These are phyloP conservation scores for Electrona antarctica DNA, from an alignment of 2,113 vertebrate genomes.

Conservation along the genomic window DNA sequence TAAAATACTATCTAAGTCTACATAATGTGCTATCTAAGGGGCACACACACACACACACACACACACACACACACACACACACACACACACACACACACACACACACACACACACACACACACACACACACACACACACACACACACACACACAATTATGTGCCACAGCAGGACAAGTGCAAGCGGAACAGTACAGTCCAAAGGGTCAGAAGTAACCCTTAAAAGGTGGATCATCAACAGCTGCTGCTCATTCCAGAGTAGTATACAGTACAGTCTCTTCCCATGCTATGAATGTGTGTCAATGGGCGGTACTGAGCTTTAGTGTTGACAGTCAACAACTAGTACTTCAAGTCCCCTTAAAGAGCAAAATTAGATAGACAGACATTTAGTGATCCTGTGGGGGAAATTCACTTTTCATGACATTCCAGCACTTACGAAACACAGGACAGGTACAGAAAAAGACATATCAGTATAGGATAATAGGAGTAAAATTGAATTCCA, in stretches of 20 bases:
- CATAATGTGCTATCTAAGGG: too few species aligned
- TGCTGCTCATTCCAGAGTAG: neutral
- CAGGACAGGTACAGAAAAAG: too few species aligned
- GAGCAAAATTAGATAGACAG: neutral
- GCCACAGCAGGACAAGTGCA: slow-evolving; percentile 15
- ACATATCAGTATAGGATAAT: too few species aligned
- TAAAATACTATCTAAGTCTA: too few species aligned
- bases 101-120: slow-evolving; percentile 4
- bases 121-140: neutral
- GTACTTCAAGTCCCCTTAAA: slow-evolving; percentile 3
- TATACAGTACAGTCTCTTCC: slow-evolving; percentile 19
- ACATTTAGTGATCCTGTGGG: too few species aligned
- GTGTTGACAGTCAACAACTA: neutral
- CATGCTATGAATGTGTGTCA: slow-evolving; percentile 54
- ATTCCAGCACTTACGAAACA: too few species aligned
- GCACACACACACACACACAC: neutral
- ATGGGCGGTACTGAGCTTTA: slow-evolving; percentile 29
- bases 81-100: slow-evolving; percentile 1
- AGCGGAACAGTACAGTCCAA: slow-evolving; percentile 8
- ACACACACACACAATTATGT: slow-evolving; percentile 2
- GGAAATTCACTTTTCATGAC: too few species aligned
- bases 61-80: slow-evolving; percentile 7
- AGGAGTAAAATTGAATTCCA: too few species aligned
- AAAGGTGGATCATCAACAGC: neutral
- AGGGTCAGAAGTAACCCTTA: slow-evolving; percentile 13